Base-by-base conservation (phyloP, 2,888 invertebrate species). In the Isotomurus palustris region DNA sequence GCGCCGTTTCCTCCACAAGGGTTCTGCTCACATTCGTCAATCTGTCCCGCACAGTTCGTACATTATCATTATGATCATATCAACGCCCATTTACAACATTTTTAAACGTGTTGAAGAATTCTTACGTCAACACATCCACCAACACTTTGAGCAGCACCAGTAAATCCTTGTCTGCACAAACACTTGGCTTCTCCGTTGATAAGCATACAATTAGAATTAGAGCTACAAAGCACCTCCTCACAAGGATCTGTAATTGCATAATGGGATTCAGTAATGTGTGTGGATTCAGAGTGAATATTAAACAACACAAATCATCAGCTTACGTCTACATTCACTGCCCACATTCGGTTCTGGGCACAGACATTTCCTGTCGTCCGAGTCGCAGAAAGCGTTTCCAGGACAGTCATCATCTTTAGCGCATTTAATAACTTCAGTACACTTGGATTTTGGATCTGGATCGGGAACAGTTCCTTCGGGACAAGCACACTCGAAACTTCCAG, bases 301-400 rank as follows among this genome's bases (percentile, higher is more conserved):
- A n/a, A n/a, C n/a, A n/a, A n/a, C n/a, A n/a, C n/a, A n/a, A n/a
- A 44, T 36, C 21, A 32, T 17, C n/a, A 41, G 71, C 87, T 84
- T 81, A 89, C 89, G 92, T 76, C 91, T 83, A 72, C 93, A 93
- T 73, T 91, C 90, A 71, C 91, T 89, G 70, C 92, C 93, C 69
- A 90, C 80, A 74, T 92, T 92, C 0, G 93, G 93, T 72, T 90
- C 90, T 2, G 91, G 92, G 72, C 93, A 93, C 35, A 90, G 75
- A 74, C 93, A 93, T 71, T 87, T 82, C 58, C 84, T 83, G 64
- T 84, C 83, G 19, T 69, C 58, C 6, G 78, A 73, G 73, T 91
- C 88, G 73, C 93, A 93, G 67, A 91, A 78, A 4, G 91, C 86
- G 78, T 93, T 92, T 71, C 92, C 92, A 25, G 91, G 91, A 75